A percentile compares a stretch with the other conserved stretches of the same genome.
phyloP scores from a whole-genome alignment of 2,113 vertebrate genomes.

The Amblyornis subalaris region DNA sequence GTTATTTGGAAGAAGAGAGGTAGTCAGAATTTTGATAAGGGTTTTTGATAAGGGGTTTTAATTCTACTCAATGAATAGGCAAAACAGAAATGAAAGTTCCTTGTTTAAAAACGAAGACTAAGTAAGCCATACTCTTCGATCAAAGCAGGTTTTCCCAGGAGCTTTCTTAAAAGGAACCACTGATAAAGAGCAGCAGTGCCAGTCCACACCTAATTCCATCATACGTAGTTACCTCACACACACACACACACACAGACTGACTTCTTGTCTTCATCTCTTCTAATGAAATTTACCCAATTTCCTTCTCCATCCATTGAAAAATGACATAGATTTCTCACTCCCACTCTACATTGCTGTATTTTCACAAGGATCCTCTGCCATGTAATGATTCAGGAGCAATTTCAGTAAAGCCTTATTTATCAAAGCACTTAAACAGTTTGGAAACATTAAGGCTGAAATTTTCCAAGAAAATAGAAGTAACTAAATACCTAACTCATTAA shows the following conservation, averaged over 20 bases:
- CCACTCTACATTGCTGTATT: not conserved
- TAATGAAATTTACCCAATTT: not conserved
- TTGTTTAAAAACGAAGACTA: not conserved
- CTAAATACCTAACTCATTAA: not conserved
- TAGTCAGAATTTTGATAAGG: not conserved
- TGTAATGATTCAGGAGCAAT: not conserved
- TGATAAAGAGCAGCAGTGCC: not conserved
- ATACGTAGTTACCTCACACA: rapidly evolving
- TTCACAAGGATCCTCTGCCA: not conserved
- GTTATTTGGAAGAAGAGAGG: not conserved
- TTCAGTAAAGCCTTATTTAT: not conserved
- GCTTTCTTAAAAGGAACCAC: not conserved
- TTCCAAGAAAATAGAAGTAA: not conserved
- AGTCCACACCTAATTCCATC: not conserved
- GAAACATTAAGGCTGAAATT: not conserved
- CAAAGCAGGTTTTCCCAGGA: not conserved
- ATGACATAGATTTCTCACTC: not conserved
- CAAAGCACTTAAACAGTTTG: not conserved
- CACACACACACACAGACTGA: not conserved
- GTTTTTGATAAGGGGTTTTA: not conserved
- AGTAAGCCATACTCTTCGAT: not conserved
- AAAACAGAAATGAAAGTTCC: not conserved
- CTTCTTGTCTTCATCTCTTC: not conserved
- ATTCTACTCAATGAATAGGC: not conserved
- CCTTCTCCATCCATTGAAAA: not conserved